Evolutionary conservation across 2,888 invertebrate genomes (phyloP).

Genomic region (Doris montereyensis): DNA sequence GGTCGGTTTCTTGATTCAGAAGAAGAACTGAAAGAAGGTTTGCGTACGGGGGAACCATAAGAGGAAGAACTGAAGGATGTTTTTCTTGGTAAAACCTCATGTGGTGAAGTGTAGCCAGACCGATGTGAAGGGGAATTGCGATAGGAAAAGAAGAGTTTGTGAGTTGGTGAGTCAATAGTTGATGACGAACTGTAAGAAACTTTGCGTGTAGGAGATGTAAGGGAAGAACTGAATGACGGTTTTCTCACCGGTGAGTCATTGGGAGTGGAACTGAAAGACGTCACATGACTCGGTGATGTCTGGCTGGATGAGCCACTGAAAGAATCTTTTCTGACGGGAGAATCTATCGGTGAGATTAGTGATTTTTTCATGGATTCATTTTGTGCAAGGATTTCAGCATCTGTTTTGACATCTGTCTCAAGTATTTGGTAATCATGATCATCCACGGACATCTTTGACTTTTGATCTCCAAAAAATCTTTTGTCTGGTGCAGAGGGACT

Average conservation of each 20-base stretch:
- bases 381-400: not conserved
- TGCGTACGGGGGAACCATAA: conserved; percentile 39
- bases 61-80: conserved; percentile 43
- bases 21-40: conserved; percentile 41
- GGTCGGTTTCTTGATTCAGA: conserved; percentile 37
- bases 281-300: conserved; percentile 40
- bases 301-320: conserved; percentile 34
- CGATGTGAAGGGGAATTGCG: conserved; percentile 40
- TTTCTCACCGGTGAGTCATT: conserved; percentile 41
- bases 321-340: conserved; percentile 17
- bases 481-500: conserved; percentile 8
- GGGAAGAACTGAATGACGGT: conserved; percentile 40
- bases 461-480: not conserved
- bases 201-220: conserved; percentile 38
- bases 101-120: conserved; percentile 32
- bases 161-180: conserved; percentile 38
- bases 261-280: conserved; percentile 40
- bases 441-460: not conserved
- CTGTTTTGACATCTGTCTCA: not conserved
- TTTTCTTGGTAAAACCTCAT: conserved; percentile 22
- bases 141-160: conserved; percentile 40
- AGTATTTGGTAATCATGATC: not conserved
- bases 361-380: not conserved
- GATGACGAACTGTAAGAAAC: conserved; percentile 40
- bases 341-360: not conserved